Base-by-base conservation (phyloP, 2,113 vertebrate genomes). In the Coptodon rendalli region DNA sequence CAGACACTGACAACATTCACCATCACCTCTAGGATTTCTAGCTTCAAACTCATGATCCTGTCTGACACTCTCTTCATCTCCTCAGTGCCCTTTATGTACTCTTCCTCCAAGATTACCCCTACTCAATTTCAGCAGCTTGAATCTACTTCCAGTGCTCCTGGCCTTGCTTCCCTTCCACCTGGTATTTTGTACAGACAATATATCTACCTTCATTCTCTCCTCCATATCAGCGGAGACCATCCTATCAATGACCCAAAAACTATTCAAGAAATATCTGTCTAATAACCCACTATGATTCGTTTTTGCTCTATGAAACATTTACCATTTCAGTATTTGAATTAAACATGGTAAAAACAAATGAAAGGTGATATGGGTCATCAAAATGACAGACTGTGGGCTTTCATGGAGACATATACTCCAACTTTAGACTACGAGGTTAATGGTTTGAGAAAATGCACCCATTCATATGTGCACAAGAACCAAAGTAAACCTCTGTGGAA, bases 401-500 rank as follows among this genome's bases (percentile, higher is more conserved):
- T 89, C 61, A 73, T 79, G 40, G 52, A 89, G 86, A 87, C 57
- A 9, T 34, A 19, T 19, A 27, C 61, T 54, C 57, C 43, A 92
- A 90, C 16, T 79, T 80, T 17, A 87, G 11, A 89, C 53, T 4
- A 57, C 8, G 54, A 89, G 84, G 61, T 79, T 90, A 71, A 84
- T 16, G 9, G 27, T 45, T 80, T 3, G 4, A 16, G 34, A 82
- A 86, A 89, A 88, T 34, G 38, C 29, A 88, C 48, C 71, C 38
- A 53, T 83, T 87, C 84, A 56, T 85, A 59, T 82, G 45, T 71
- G 59, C n/a, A 34, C n/a, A n/a, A 31, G 19, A 68, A 90, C 93
- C 90, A 92, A 91, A 83, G 16, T 78, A 89, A 88, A 83, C 94
- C 80, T 93, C 87, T 92, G 91, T 43, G 84, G 82, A 92, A 91